Evolutionary conservation across 2,797 vertebrate species (phyloP).

Genomic region (Cottoperca gobio): DNA sequence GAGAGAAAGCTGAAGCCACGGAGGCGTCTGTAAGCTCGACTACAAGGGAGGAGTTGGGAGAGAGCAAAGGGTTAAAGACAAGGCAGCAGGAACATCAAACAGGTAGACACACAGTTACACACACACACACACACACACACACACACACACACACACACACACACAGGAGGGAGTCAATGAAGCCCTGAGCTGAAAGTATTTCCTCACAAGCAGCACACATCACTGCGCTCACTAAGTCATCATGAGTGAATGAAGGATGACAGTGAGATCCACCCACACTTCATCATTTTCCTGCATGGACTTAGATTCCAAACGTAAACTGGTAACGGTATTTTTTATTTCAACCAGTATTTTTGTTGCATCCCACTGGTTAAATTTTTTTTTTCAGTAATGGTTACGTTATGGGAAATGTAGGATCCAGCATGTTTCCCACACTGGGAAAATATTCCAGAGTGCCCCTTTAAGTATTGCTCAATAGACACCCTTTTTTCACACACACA

Average conservation of each 20-base stretch:
- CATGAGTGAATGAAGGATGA: slow-evolving; percentile 3
- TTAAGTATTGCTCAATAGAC: not conserved
- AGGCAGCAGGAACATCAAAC: slow-evolving; percentile 49
- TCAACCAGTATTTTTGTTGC: not conserved
- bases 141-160: slow-evolving; percentile 9
- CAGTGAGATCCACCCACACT: not conserved
- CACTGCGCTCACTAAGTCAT: not conserved
- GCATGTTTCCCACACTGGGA: not conserved
- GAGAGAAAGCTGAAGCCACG: slow-evolving; percentile 81
- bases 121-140: slow-evolving; percentile 30
- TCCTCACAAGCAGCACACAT: not conserved
- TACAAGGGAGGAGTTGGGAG: slow-evolving; percentile 82
- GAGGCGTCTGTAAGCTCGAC: slow-evolving; percentile 79
- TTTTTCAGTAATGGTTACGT: too few species aligned
- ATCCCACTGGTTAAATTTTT: not conserved
- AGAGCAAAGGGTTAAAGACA: slow-evolving; percentile 82
- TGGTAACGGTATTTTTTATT: not conserved
- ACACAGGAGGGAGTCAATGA: slow-evolving; percentile 11
- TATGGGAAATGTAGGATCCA: not conserved
- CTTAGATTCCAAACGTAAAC: not conserved
- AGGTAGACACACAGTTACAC: slow-evolving; percentile 22
- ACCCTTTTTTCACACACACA: not conserved
- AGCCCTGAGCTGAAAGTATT: not conserved
- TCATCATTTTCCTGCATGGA: not conserved
- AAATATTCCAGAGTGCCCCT: not conserved